Percentiles rank a stretch among this genome's conserved stretches.
phyloP scores from a whole-genome alignment of 2,888 invertebrate species.

The Drosophila mimica region DNA sequence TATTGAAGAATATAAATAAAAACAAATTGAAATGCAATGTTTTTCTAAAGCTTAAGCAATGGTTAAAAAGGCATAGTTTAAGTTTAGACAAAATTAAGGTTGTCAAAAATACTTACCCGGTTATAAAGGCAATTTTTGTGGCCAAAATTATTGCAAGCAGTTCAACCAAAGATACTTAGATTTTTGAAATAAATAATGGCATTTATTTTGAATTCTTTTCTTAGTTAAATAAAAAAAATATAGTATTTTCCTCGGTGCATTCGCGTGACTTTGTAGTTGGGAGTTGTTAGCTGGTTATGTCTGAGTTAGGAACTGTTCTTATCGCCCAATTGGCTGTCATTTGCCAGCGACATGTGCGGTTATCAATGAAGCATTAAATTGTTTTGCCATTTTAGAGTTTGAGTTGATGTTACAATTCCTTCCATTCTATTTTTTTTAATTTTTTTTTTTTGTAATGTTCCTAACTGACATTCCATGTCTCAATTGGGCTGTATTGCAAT shows the following conservation, averaged over 20 bases:
- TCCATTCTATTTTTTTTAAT: neutral
- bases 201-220: accelerated
- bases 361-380: conserved; percentile 80
- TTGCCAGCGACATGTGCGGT: conserved; percentile 75
- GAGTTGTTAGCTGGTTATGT: conserved; percentile 13
- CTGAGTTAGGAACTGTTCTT: conserved; percentile 54
- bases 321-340: conserved; percentile 70
- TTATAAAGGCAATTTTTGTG: neutral
- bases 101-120: too few relatives aligned
- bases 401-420: conserved; percentile 40
- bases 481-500: conserved; percentile 1
- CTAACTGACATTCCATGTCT: conserved; percentile 13
- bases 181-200: neutral
- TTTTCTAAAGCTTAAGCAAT: neutral
- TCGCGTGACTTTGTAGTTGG: neutral
- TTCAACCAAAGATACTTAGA: neutral
- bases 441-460: neutral
- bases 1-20: neutral
- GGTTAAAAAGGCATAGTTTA: neutral
- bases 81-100: neutral
- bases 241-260: neutral
- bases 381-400: conserved; percentile 69
- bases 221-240: neutral
- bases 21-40: too few relatives aligned
- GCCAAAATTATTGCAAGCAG: too few relatives aligned